These are phyloP conservation scores for Buceros bicornis DNA, from an alignment of 2,797 vertebrate species.

Conservation along the genomic window DNA sequence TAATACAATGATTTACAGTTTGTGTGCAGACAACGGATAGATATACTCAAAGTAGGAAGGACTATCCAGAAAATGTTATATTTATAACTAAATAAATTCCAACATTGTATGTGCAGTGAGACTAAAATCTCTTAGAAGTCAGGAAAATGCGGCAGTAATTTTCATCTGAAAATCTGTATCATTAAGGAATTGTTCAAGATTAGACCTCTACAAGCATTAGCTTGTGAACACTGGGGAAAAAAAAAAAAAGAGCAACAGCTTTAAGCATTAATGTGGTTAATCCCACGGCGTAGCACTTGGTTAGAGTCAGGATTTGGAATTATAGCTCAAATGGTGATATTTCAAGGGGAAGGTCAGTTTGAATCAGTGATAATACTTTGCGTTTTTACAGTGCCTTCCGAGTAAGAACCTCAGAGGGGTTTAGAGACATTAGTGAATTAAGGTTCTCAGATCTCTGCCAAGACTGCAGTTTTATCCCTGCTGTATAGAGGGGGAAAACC, in stretches of 20 bases:
- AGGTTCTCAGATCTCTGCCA: slow-evolving; percentile 61
- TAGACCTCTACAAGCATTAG: slow-evolving; percentile 71
- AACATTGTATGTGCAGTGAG: not conserved
- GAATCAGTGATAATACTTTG: slow-evolving; percentile 74
- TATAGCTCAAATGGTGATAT: slow-evolving; percentile 79
- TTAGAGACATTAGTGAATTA: slow-evolving; percentile 71
- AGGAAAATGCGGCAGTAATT: slow-evolving; percentile 56
- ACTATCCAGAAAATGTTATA: not conserved
- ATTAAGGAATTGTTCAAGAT: slow-evolving; percentile 77
- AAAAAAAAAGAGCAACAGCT: slow-evolving; percentile 74
- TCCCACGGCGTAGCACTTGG: slow-evolving; percentile 75
- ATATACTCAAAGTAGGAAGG: slow-evolving; percentile 41
- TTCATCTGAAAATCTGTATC: slow-evolving; percentile 74
- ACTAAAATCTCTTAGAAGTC: slow-evolving; percentile 37
- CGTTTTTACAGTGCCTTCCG: slow-evolving; percentile 37
- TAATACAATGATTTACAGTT: slow-evolving; percentile 71
- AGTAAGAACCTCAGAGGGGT: slow-evolving; percentile 65
- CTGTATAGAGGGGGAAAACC: not conserved
- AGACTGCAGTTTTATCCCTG: slow-evolving; percentile 49
- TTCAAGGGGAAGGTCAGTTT: slow-evolving; percentile 78
- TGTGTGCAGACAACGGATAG: slow-evolving; percentile 52
- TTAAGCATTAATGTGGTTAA: slow-evolving; percentile 80
- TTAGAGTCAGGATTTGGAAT: slow-evolving; percentile 78
- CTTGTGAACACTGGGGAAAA: slow-evolving; percentile 47
- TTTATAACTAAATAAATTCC: slow-evolving; percentile 54